These are phyloP conservation scores for Microchirus variegatus DNA, from an alignment of 2,797 vertebrate species.

Conservation along the genomic window DNA sequence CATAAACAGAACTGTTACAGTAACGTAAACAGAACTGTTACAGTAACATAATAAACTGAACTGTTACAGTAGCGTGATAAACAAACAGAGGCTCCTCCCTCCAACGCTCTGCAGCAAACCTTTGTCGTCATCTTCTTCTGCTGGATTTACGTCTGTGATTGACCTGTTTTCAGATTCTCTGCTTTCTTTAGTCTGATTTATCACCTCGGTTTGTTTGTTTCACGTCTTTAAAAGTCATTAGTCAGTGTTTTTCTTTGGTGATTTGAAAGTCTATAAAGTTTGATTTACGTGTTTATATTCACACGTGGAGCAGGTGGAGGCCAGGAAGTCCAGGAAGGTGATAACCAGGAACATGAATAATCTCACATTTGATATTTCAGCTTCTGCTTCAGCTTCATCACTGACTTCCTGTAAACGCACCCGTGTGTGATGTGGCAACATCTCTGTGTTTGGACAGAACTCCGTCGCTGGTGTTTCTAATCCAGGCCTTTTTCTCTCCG, in stretches of 20 bases:
- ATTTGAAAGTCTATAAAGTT: constrained; percentile 3
- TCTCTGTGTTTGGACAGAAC: constrained; percentile 41
- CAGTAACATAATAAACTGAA: no score
- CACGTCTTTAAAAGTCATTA: constrained; percentile 23
- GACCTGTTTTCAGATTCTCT: no score
- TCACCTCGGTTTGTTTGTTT: constrained; percentile 8
- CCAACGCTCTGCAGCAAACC: no score
- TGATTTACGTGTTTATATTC: constrained; percentile 25
- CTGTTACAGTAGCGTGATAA: no score
- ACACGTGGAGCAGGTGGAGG: constrained; percentile 20
- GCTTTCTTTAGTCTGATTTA: not conserved
- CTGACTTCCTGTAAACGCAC: not conserved
- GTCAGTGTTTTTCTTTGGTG: constrained; percentile 5
- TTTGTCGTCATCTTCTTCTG: no score
- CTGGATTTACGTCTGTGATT: no score
- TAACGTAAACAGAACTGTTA: no score
- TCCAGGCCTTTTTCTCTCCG: constrained; percentile 27
- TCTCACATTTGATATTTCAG: no score
- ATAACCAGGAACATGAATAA: constrained; percentile 30
- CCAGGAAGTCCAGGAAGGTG: constrained; percentile 31
- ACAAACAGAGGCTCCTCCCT: no score
- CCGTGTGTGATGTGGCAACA: constrained; percentile 38
- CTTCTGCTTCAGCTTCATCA: no score
- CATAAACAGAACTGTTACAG: no score
- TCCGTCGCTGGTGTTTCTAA: constrained; percentile 30